Evolutionary conservation across 1,140 invertebrate species (phyloP), one percentile per base, ranked within the genome.

Genomic region (Trissolcus basalis): DNA sequence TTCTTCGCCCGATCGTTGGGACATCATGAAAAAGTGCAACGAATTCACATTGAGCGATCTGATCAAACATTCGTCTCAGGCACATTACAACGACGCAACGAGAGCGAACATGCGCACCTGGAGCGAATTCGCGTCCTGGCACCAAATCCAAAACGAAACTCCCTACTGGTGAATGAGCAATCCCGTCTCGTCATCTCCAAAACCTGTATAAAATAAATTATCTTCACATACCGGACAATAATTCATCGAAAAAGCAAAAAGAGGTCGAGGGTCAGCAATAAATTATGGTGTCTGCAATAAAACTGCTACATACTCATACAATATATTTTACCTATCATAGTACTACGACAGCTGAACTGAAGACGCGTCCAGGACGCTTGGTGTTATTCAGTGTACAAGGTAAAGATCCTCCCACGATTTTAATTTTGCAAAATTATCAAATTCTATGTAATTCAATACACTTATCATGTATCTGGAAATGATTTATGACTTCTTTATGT

Each of bases 71-170:
- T 49, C 32, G 4, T 71, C 41, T 0, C 70, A 60, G 14, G 64
- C 9, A 64, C 19, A 47, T 58, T 32, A 36, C 11, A 36, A 72
- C 11, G 69, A 75, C 4, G 91, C 92, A 69, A 86, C 88, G 1
- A 85, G 86, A 35, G 87, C 89, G 8, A 89, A 90, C 64, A 80
- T 92, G 16, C 88, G 90, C 50, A 88, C 90, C 0, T 94, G 93
- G 93, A 90, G 92, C 9, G 91, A 93, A 77, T 94, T 93, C 80
- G 92, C 93, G 0, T 91, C 91, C 53, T 94, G 93, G 93, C 92
- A 91, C 39, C 91, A 93, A 78, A 84, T 93, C 5, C 88, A 92
- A 36, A 92, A 90, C 58, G 90, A 91, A 70, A 86, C 87, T 0
- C 93, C 93, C 0, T 94, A 94, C 78, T 94, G 92, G 92, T 94